Base-by-base conservation (phyloP, 2,888 invertebrate species). In the Athalia cordata region DNA sequence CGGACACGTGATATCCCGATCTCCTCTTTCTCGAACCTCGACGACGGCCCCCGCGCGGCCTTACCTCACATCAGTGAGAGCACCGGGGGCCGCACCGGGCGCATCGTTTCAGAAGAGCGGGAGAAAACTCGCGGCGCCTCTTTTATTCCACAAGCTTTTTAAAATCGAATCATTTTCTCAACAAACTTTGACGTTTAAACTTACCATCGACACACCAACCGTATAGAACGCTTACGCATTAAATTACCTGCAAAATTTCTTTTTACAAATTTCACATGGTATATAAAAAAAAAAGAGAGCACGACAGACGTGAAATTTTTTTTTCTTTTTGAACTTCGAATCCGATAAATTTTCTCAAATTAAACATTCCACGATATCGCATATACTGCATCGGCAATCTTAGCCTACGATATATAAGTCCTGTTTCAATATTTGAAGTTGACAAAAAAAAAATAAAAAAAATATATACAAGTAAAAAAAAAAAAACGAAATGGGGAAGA, bases 1-100 rank as follows among this genome's bases (percentile, higher is more conserved):
- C 78, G 70, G 81, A 81, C 82, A 83, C 82, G 81, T 79, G 83
- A 83, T 82, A 83, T 81, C 83, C 82, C 79, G 83, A 79, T 81
- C 80, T 79, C 80, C 70, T 77, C 67, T 67, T 70, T 79, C 75
- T 79, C 78, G 77, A 77, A 55, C 79, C 74, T 61, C 79, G 79
- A 77, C 81, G 81, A 76, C 82, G 80, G 75, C 78, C 74, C 77
- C 67, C 79, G 77, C 77, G 59, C 57, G 68, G 47, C 47, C 61
- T 77, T 68, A 29, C 29, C 29, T 29, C 29, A 29, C 66, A 15
- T 68, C 68, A 61, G 77, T 68, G 65, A 77, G 59, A 65, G 67
- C 50, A 68, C 65, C 67, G 57, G 59, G 59, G 47, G 57, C 72
- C 72, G 72, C 59, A 59, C 59, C 47, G 59, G 72, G 72, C 72